Base-by-base conservation (phyloP, 2,797 vertebrate genomes). In the Dicrostonyx torquatus region DNA sequence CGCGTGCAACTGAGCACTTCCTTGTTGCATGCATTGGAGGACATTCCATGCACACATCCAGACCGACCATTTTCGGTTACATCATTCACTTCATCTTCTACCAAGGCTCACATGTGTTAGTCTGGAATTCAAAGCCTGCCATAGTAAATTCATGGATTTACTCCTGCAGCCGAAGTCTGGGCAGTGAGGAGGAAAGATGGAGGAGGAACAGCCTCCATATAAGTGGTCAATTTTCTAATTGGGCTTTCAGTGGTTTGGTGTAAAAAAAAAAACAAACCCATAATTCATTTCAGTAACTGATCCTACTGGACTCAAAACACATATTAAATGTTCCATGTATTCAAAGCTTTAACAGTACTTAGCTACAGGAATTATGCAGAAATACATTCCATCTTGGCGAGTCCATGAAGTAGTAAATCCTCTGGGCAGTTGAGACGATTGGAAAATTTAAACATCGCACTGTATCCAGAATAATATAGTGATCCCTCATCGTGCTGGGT, bases 391-490 rank as follows among this genome's bases (percentile, higher is more conserved):
- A 72, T 96, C 95, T 95, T 97, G 97, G 96, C 95, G 88, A 96
- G 94, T 86, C 55, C 50, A 45, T 72, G 93, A 88, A 91, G 78
- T 58, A 96, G 97, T 96, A 97, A 96, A 96, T 97, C 95, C 97
- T 45, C 8, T 50, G 90, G 78, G 93, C 93, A 95, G 94, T 92
- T 92, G 91, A 95, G 94, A 94, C 89, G 75, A 72, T 94, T 90
- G 92, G 95, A 87, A 97, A 96, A 97, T 97, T 95, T 96, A 97
- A 95, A 93, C 12, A 45, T 92, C 37, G 58, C 68, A 66, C 91
- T 91, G 45, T 85, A 95, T 94, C 91, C 88, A 96, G 97, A 96
- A 97, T 97, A 96, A 96, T 94, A 93, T 88, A 96, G 87, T 92
- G 94, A 95, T 97, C 93, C 95, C 94, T 97, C 93, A 90, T 86